Conservation (phyloP, 2,888 invertebrate species). For the Drosophila limbata region DNA sequence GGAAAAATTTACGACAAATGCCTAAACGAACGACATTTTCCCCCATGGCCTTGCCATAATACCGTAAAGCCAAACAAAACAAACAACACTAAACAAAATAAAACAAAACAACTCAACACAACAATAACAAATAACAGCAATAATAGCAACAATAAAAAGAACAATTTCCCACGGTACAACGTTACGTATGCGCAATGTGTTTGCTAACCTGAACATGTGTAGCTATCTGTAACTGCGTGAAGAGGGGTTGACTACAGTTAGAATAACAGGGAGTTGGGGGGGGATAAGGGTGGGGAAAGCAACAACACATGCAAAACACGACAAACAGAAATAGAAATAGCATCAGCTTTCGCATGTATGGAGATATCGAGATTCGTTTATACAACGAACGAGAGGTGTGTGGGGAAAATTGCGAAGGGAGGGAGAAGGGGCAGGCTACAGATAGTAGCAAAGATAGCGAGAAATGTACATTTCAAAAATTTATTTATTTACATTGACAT, state of each 20-base stretch:
- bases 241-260: conserved; percentile 11
- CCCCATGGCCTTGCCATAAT: conserved; percentile 49
- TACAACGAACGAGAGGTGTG: conserved; percentile 12
- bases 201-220: conserved; percentile 76
- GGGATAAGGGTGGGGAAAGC: neutral
- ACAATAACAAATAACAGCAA: conserved; percentile 52
- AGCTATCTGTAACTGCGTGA: conserved; percentile 65
- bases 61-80: conserved; percentile 36
- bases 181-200: conserved; percentile 70
- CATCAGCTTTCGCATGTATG: conserved; percentile 45
- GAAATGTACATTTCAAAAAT: conserved; percentile 73
- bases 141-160: conserved; percentile 58
- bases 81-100: conserved; percentile 2
- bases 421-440: conserved; percentile 2
- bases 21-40: conserved; percentile 58
- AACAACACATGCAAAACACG: conserved; percentile 70
- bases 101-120: conserved; percentile 24
- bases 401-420: neutral
- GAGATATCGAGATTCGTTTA: conserved; percentile 57
- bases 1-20: conserved; percentile 51
- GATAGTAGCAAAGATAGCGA: conserved; percentile 54
- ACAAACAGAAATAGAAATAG: conserved; percentile 42
- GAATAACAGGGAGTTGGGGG: neutral
- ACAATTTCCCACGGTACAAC: conserved; percentile 69
- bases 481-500: conserved; percentile 79